Evolutionary conservation across 1,140 invertebrate genomes (phyloP).

Genomic region (Parapsyche elsis): DNA sequence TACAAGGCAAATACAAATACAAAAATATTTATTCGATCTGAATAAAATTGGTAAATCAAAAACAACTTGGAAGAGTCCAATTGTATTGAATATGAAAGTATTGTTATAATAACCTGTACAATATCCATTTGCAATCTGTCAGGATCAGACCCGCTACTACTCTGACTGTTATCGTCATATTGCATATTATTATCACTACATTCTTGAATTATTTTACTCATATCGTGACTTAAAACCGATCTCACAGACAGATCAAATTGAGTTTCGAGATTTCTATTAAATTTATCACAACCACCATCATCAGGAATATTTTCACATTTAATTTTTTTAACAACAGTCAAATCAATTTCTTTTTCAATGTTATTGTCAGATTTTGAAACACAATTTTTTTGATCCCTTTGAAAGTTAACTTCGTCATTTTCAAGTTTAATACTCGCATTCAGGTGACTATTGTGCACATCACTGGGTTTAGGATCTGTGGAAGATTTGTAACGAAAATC

Average conservation of each 20-base stretch:
- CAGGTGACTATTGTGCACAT: constrained; percentile 53
- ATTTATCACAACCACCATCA: constrained; percentile 47
- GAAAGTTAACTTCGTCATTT: constrained; percentile 56
- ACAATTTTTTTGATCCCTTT: constrained; percentile 55
- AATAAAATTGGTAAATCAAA: constrained; percentile 2
- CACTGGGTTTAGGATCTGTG: constrained; percentile 60
- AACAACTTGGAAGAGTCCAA: neutral
- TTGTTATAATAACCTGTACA: constrained; percentile 61
- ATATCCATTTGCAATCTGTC: constrained; percentile 68
- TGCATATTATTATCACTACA: constrained; percentile 56
- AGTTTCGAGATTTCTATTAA: constrained; percentile 30
- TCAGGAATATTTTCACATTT: constrained; percentile 44
- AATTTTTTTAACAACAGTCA: constrained; percentile 58
- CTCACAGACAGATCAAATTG: constrained; percentile 40
- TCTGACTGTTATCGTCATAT: constrained; percentile 66
- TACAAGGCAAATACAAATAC: neutral
- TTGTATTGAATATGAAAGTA: neutral
- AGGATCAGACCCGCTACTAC: constrained; percentile 66
- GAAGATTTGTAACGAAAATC: constrained; percentile 61
- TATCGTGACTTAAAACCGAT: constrained; percentile 41
- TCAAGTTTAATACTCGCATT: constrained; percentile 57
- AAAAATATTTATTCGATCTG: neutral
- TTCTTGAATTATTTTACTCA: constrained; percentile 44
- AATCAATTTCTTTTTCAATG: constrained; percentile 66
- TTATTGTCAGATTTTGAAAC: constrained; percentile 58